These are phyloP conservation scores for Sarcophilus harrisii DNA, from an alignment of 2,797 vertebrate genomes.

Conservation along the genomic window DNA sequence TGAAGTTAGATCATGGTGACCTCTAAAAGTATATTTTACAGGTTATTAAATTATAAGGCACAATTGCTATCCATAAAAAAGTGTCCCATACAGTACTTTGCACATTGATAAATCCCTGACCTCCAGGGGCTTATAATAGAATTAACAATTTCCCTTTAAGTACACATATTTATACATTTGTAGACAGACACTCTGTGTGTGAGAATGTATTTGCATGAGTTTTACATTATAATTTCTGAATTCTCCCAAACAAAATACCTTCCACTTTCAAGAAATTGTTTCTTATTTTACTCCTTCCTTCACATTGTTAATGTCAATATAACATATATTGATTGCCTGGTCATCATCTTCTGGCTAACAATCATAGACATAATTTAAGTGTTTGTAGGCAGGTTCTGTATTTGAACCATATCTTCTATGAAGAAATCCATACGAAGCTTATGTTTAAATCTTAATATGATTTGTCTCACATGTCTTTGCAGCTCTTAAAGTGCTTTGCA, in stretches of 20 bases:
- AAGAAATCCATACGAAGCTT: not conserved
- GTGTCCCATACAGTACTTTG: not conserved
- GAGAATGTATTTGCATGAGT: not conserved
- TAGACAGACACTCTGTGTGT: not conserved
- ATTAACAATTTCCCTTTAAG: not conserved
- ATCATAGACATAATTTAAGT: not conserved
- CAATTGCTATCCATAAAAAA: not conserved
- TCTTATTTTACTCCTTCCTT: not conserved
- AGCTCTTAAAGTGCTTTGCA: not conserved
- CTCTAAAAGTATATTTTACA: not conserved
- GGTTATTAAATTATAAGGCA: not conserved
- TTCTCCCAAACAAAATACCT: constrained; percentile 32
- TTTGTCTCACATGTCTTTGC: not conserved
- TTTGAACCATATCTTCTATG: not conserved
- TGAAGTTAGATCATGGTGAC: not conserved
- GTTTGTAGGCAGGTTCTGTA: not conserved
- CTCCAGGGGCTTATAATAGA: not conserved
- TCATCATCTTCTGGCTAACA: constrained; percentile 12
- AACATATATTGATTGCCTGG: not conserved
- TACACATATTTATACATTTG: not conserved
- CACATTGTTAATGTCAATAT: constrained; percentile 28
- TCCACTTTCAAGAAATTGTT: constrained; percentile 18
- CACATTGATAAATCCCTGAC: not conserved
- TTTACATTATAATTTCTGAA: not conserved
- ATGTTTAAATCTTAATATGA: not conserved